Conservation (phyloP, 2,888 invertebrate genomes). For the Ennomos erosarius region DNA sequence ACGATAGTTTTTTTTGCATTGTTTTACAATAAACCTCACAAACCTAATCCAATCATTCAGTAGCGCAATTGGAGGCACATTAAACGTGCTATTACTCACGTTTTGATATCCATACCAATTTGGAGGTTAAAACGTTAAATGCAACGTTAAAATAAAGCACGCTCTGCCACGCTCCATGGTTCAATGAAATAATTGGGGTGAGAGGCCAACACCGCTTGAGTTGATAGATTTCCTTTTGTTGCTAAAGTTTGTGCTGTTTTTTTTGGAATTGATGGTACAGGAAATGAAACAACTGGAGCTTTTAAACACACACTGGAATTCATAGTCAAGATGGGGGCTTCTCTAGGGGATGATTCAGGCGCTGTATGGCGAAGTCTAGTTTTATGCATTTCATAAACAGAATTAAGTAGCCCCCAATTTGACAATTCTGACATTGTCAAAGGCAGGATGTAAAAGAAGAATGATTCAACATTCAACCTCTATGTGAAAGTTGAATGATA, state of each 20-base stretch:
- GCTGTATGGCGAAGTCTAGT: too few relatives aligned
- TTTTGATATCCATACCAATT: conserved; percentile 15
- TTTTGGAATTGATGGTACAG: background rate
- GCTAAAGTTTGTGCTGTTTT: conserved; percentile 1
- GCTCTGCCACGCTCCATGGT: conserved; percentile 15
- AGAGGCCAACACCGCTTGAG: conserved; percentile 26
- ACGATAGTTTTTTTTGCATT: too few relatives aligned
- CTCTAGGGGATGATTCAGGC: too few relatives aligned
- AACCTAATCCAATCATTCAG: background rate
- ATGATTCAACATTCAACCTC: too few relatives aligned
- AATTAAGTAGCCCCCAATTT: too few relatives aligned
- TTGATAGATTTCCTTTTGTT: conserved; percentile 21
- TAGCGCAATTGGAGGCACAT: conserved; percentile 3
- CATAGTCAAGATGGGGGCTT: too few relatives aligned
- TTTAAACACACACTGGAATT: too few relatives aligned
- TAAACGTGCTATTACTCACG: conserved; percentile 12
- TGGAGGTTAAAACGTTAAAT: conserved; percentile 7
- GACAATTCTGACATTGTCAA: too few relatives aligned
- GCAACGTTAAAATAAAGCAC: conserved; percentile 5
- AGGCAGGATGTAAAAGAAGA: too few relatives aligned
- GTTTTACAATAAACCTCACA: too few relatives aligned
- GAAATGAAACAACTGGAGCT: background rate
- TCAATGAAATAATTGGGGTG: conserved; percentile 26
- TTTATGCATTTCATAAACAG: too few relatives aligned
- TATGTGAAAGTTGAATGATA: too few relatives aligned